Evolutionary conservation across 1,140 invertebrate genomes (phyloP), one percentile per base, ranked within the genome.

Genomic region (Melitaea cinxia): DNA sequence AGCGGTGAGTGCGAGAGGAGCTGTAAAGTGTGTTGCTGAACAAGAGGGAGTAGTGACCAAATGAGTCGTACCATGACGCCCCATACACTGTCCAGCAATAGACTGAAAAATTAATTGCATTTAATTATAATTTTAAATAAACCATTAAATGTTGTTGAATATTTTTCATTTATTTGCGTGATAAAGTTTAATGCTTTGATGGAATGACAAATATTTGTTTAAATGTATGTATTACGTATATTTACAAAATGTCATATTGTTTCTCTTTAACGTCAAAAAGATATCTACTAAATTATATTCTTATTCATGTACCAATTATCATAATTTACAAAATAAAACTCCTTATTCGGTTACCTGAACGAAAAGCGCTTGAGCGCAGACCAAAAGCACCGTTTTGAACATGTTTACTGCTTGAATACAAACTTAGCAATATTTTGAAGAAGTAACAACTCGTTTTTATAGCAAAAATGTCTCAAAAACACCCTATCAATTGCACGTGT

Each of bases 311-410:
- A n/a, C n/a, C n/a, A n/a, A n/a, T n/a, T n/a, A n/a, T n/a, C n/a
- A n/a, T n/a, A n/a, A n/a, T n/a, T n/a, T n/a, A n/a, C n/a, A n/a
- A n/a, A n/a, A n/a, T n/a, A n/a, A n/a, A n/a, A n/a, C n/a, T n/a
- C n/a, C n/a, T n/a, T n/a, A n/a, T n/a, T n/a, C n/a, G n/a, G n/a
- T 35, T 64, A 76, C 74, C 66, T 76, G 71, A 21, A 73, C 42
- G 42, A 76, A 24, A 26, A 65, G 59, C 19, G 69, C 67, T 35
- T 77, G 72, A 50, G 68, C 65, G 61, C 67, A 76, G n/a, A 73
- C 49, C 10, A 69, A 37, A 4, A 76, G 54, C n/a, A 69, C 45
- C 12, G 65, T 14, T 50, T 73, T 70, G 33, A 65, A 61, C 67
- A 77, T 72, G 37, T 42, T 64, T 56, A n/a, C 33, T 37, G n/a